phyloP scores from a whole-genome alignment of 2,797 vertebrate species.

The Periparus ater region DNA sequence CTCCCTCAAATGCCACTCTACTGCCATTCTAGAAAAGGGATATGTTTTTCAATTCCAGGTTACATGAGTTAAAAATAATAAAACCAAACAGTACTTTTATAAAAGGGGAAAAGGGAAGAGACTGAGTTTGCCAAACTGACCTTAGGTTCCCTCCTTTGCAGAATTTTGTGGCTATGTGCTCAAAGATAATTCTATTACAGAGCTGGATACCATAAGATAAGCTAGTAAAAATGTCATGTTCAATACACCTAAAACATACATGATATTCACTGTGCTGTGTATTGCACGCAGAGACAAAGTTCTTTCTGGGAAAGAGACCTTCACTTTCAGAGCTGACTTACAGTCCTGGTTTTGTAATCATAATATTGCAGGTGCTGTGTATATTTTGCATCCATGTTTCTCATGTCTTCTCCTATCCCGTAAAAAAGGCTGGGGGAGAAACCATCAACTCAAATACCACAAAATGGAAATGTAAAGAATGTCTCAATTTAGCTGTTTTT shows the following conservation, averaged over 20 bases:
- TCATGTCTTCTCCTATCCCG: not conserved
- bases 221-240: not conserved
- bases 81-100: not conserved
- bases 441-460: not conserved
- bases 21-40: not conserved
- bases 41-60: not conserved
- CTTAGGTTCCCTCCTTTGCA: not conserved
- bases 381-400: not conserved
- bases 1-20: not conserved
- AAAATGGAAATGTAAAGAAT: not conserved
- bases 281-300: not conserved
- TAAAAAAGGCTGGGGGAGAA: not conserved
- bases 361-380: not conserved
- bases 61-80: not conserved
- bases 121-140: not conserved
- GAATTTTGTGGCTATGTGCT: not conserved
- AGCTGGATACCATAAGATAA: not conserved
- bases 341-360: not conserved
- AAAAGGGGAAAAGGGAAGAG: not conserved
- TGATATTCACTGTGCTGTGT: not conserved
- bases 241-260: not conserved
- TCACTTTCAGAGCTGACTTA: not conserved
- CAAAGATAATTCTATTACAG: conserved; percentile 1
- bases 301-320: not conserved
- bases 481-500: not conserved